Base-by-base conservation (phyloP, 2,888 invertebrate species). In the Dinocampus coccinellae region DNA sequence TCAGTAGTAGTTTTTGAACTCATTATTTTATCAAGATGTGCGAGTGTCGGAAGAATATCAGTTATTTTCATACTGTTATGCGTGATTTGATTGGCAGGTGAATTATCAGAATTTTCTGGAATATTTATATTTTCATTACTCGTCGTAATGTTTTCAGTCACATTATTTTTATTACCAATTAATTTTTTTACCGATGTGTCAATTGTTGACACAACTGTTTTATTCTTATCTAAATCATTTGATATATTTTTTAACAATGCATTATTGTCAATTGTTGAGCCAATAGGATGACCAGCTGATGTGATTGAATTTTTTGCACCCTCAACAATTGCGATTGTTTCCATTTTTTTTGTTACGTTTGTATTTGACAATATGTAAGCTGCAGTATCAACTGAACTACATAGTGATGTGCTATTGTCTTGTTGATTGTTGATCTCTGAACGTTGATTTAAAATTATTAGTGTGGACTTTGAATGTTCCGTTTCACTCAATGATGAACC, bases 371-470 rank as follows among this genome's bases (percentile, higher is more conserved):
- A 73, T 42, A 86, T 84, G 57, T 86, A 85, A 22, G 75, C 79
- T 1, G 79, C 79, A 11, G 86, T 85, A 55, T 86, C 80, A 1
- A 86, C 80, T 33, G 85, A 84, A 63, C 80, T 83, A 20, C 58
- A 70, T 3, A 55, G 13, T n/a, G 78, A 80, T 10, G 70, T 78
- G 11, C 65, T 69, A n/a, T 13, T 60, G 39, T 58, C 33, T 1
- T 1, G 16, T n/a, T 20, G 22, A 10, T 34, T 29, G 11, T 64
- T 53, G 42, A 39, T 22, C 20, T 58, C 13, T 10, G 36, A 11
- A 9, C 39, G 60, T 22, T 20, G 16, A 62, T 52, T 52, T 22
- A 42, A 33, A 42, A 7, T 10, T 60, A n/a, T 11, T 9, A n/a
- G n/a, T 3, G 13, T 26, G 53, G 20, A 73, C 0, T 62, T 66